These are phyloP conservation scores for Aplidium turbinatum DNA, from an alignment of 23 tunicate genomes.

Conservation along the genomic window DNA sequence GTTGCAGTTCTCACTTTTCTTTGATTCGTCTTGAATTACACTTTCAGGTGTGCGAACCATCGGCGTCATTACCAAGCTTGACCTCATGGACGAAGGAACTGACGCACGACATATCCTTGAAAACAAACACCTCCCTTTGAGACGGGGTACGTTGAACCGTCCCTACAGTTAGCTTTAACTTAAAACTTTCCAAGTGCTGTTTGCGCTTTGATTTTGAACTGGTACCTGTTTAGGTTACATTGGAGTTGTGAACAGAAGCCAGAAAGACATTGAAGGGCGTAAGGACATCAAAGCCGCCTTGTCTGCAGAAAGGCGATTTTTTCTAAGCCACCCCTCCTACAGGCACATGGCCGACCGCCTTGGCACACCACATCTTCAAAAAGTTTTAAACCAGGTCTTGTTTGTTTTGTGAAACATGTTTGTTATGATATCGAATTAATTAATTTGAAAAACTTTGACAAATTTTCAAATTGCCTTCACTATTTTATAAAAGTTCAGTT, in stretches of 20 bases:
- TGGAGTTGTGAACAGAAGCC: constrained; percentile 98
- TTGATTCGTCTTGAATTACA: too few species aligned
- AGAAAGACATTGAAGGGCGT: constrained; percentile 95
- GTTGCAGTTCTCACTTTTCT: background rate
- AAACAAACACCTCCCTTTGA: constrained; percentile 86
- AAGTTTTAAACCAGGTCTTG: constrained; percentile 90
- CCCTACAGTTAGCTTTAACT: background rate
- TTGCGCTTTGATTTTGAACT: background rate
- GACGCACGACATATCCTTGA: constrained; percentile 94
- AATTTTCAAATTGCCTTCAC: too few species aligned
- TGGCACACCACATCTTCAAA: constrained; percentile 94
- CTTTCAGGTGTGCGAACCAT: constrained; percentile 81
- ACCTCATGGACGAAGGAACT: constrained; percentile 99
- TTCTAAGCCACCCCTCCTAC: constrained; percentile 89
- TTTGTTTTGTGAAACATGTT: too few species aligned
- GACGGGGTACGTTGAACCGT: constrained; percentile 64
- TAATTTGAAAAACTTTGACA: too few species aligned
- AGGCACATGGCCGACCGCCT: constrained; percentile 98
- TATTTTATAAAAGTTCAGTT: too few species aligned
- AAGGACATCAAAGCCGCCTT: constrained; percentile 98
- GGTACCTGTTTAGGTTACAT: constrained; percentile 65
- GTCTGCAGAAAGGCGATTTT: constrained; percentile 90
- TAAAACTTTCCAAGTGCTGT: background rate
- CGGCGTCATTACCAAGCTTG: constrained; percentile 97
- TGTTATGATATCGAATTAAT: too few species aligned